Conservation (phyloP, 92 coral and sea anemone genomes). For the Porites cylindrica region DNA sequence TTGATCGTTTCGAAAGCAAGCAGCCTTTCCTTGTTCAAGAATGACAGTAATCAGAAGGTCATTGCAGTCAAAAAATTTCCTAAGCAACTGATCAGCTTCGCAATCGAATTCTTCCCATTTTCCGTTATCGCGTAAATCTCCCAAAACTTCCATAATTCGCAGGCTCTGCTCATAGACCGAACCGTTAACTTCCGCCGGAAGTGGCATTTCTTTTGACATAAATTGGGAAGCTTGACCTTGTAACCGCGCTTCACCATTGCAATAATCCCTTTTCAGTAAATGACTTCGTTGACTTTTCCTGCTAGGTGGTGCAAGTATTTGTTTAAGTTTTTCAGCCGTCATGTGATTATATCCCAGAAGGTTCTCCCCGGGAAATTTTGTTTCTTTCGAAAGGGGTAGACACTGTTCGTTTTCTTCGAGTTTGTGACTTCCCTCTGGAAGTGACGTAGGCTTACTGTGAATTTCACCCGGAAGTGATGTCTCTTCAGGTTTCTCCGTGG, state of each 20-base stretch:
- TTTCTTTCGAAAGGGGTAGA: neutral
- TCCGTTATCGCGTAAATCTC: slow-evolving; percentile 53
- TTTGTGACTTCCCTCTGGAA: neutral
- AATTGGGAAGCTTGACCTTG: neutral
- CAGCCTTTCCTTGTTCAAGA: slow-evolving; percentile 53
- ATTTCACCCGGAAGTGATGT: neutral
- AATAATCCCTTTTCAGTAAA: neutral
- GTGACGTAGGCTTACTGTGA: neutral
- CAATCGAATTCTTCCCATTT: slow-evolving; percentile 51
- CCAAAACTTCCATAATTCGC: slow-evolving; percentile 30
- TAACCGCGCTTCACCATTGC: neutral
- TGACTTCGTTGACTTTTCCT: neutral
- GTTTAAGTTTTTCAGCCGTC: neutral
- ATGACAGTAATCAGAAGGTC: slow-evolving; percentile 28
- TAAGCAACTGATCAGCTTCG: slow-evolving; percentile 25
- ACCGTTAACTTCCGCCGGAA: slow-evolving; percentile 17
- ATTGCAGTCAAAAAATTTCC: neutral
- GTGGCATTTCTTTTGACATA: slow-evolving; percentile 4
- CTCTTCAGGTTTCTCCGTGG: neutral
- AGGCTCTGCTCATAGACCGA: slow-evolving; percentile 4
- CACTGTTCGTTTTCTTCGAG: too few species aligned
- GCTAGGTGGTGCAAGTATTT: neutral
- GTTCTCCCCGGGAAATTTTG: neutral
- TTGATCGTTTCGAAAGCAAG: slow-evolving; percentile 35
- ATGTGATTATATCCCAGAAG: neutral